A percentile compares a stretch with the other conserved stretches of the same genome.
phyloP scores from a whole-genome alignment of 2,113 vertebrate species.

The Hipposideros armiger region DNA sequence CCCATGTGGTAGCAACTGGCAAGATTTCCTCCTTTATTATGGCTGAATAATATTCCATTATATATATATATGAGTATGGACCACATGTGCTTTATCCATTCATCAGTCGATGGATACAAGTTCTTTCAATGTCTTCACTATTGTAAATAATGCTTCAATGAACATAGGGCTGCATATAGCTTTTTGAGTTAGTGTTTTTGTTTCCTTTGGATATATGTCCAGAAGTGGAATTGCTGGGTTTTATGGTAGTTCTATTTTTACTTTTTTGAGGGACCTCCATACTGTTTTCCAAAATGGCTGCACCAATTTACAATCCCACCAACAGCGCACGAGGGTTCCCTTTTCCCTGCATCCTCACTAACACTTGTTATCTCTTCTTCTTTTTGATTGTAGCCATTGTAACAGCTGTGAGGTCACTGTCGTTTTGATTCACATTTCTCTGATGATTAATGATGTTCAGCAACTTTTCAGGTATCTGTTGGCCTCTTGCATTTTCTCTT shows the following conservation, averaged over 20 bases:
- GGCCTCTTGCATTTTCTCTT: not conserved
- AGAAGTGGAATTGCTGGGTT: not conserved
- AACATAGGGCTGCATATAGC: too few relatives aligned
- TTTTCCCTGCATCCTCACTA: not conserved
- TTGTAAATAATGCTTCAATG: too few relatives aligned
- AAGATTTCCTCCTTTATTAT: not conserved
- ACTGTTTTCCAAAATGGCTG: not conserved
- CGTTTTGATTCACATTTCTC: not conserved
- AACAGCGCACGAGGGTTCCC: not conserved
- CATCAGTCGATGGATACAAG: not conserved
- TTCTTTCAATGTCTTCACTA: not conserved
- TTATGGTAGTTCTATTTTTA: not conserved
- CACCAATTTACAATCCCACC: not conserved
- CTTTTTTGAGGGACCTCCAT: not conserved
- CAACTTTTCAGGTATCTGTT: not conserved
- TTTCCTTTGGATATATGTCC: not conserved
- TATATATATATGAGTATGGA: too few relatives aligned
- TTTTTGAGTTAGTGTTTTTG: not conserved
- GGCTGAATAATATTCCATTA: not conserved
- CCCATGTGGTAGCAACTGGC: not conserved
- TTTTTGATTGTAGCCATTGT: not conserved
- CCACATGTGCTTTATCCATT: too few relatives aligned
- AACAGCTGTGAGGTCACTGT: not conserved
- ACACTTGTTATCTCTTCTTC: too few relatives aligned
- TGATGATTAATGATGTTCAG: not conserved